Evolutionary conservation across 1,140 invertebrate genomes (phyloP).

Genomic region (Mercenaria mercenaria): DNA sequence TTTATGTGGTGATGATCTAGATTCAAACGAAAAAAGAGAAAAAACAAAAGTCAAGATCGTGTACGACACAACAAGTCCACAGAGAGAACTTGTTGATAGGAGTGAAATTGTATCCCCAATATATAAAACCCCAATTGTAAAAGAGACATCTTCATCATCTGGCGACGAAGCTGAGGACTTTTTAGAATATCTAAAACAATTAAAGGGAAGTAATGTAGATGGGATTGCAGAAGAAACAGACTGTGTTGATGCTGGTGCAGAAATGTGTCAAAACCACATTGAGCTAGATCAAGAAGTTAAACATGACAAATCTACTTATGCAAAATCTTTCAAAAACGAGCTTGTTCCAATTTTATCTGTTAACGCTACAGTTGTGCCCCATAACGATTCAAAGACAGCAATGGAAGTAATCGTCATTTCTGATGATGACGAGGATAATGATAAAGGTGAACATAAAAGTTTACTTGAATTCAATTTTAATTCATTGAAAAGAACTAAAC

Average conservation of each 20-base stretch:
- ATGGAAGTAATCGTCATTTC: background rate
- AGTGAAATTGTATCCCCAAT: conserved; percentile 12
- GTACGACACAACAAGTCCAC: background rate
- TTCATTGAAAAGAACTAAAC: background rate
- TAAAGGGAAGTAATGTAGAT: background rate
- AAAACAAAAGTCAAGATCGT: conserved; percentile 4
- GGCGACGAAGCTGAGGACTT: conserved; percentile 54
- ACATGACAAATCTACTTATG: background rate
- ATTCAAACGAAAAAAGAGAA: background rate
- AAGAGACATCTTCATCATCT: background rate
- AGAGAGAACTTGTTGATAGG: background rate
- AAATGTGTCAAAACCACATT: background rate
- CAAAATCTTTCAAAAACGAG: background rate
- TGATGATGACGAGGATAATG: background rate
- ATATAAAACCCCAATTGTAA: conserved; percentile 40
- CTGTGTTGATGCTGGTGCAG: background rate
- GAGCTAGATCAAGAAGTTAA: background rate
- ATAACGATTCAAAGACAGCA: too few species aligned
- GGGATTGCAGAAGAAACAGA: background rate
- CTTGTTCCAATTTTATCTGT: conserved; percentile 14
- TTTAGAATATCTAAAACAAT: conserved; percentile 49
- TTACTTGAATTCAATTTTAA: conserved; percentile 11
- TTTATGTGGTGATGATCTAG: background rate
- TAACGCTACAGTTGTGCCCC: background rate
- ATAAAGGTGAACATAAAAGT: background rate